Base-by-base conservation (phyloP, 2,888 invertebrate genomes). In the Candidula unifasciata region DNA sequence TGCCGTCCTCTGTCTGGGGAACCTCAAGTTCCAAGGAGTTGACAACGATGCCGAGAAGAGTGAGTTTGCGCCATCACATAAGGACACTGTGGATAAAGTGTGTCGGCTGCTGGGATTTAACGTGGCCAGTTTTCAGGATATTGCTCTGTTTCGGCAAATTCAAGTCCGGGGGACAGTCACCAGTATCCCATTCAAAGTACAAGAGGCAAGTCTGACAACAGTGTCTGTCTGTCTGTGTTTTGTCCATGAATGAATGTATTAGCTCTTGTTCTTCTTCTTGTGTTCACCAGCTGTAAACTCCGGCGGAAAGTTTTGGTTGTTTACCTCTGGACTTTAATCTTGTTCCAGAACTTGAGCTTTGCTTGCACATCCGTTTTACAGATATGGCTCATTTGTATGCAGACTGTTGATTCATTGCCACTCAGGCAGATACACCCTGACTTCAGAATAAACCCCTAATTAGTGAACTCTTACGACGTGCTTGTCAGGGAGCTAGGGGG, bases 21-120 rank as follows among this genome's bases (percentile, higher is more conserved):
- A 92, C 87, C 86, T 92, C 81, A 87, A 87, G 60, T 92, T 91
- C 87, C 88, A 89, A 66, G 91, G 90, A 85, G 90, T 90, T 8
- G 92, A 92, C 80, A 91, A 91, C n/a, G 91, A 91, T 83, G 90
- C 90, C 27, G 91, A 91, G 83, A 91, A 90, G 83, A 91, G 91
- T 88, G 90, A 90, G 64, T 86, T 92, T 80, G 87, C 90, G 0
- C 87, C 87, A 18, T 80, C 78, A 71, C 91, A 91, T 83, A 83
- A 87, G 57, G 88, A 88, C 77, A 88, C 91, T 66, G 87, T 91
- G 80, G 88, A 85, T 74, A 88, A 87, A 79, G 88, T 91, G 35
- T 91, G 91, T 87, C 88, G 88, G 71, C 86, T 92, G 30, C 87
- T 92, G 66, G 92, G 92, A 71, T 88, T 92, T 85, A 88, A 90